Conservation (phyloP, 2,888 invertebrate genomes). For the Tineola bisselliella region DNA sequence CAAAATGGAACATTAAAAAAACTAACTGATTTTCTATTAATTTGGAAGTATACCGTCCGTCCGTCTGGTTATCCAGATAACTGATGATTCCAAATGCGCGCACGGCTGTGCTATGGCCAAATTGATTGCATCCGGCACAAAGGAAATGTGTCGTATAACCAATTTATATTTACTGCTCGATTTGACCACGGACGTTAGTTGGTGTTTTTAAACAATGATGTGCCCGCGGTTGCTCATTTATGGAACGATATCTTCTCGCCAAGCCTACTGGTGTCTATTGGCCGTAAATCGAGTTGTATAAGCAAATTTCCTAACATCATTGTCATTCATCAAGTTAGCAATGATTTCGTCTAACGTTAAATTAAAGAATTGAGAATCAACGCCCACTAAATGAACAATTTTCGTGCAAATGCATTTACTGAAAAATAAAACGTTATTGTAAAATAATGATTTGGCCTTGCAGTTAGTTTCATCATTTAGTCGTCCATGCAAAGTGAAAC, state of each 20-base stretch:
- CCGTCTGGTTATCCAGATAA: conserved; percentile 7
- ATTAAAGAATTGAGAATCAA: no score
- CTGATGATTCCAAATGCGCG: conserved; percentile 25
- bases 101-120: conserved; percentile 36
- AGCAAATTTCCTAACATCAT: no score
- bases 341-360: no score
- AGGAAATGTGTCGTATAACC: conserved; percentile 66
- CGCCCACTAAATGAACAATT: no score
- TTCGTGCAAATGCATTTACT: no score
- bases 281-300: no score
- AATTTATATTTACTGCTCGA: conserved; percentile 58
- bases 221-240: not conserved
- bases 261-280: not conserved
- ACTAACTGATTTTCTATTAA: not conserved
- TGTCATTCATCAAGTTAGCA: no score
- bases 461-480: not conserved
- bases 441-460: not conserved
- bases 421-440: not conserved
- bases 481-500: not conserved
- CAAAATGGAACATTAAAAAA: not conserved
- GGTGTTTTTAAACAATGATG: conserved; percentile 15
- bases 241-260: conserved; percentile 12
- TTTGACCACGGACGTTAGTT: conserved; percentile 45
- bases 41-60: conserved; percentile 1
- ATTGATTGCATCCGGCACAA: conserved; percentile 64